Conservation (phyloP, 2,113 vertebrate genomes). For the Phoenicopterus ruber region DNA sequence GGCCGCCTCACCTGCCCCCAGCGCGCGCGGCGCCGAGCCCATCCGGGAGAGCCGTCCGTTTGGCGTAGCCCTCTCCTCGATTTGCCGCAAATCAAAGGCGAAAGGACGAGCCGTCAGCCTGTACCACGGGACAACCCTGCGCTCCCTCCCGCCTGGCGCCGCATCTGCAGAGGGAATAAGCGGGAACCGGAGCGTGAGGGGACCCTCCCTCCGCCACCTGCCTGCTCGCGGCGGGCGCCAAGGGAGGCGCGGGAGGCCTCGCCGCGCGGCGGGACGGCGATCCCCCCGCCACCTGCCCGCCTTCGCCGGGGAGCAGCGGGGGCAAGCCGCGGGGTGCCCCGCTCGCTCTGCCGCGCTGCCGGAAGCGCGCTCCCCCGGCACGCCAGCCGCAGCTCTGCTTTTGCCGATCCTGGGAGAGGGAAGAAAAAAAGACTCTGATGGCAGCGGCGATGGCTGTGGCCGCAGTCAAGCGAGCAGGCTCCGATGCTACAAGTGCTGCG, state of each 20-base stretch:
- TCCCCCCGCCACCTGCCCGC: neutral
- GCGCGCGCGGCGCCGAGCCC: accelerated
- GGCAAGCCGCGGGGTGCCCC: neutral
- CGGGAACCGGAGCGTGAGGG: neutral
- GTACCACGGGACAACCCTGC: accelerated
- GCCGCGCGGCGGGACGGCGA: accelerated
- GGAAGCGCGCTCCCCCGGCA: neutral
- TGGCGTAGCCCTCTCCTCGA: accelerated
- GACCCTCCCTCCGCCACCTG: neutral
- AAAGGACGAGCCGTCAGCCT: neutral
- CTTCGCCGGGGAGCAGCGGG: neutral
- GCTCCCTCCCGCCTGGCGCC: neutral
- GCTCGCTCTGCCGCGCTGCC: neutral
- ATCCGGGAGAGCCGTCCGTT: accelerated
- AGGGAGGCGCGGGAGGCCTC: accelerated
- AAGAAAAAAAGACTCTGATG: neutral
- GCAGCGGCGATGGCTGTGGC: neutral
- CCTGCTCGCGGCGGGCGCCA: accelerated
- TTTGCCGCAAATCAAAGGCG: neutral
- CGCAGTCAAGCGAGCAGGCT: accelerated
- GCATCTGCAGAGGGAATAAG: neutral
- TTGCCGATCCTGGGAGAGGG: neutral
- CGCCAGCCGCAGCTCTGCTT: neutral
- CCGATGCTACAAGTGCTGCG: neutral
- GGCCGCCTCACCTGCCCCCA: accelerated